Base-by-base conservation (phyloP, 2,888 invertebrate genomes). In the Nysson spinosus region DNA sequence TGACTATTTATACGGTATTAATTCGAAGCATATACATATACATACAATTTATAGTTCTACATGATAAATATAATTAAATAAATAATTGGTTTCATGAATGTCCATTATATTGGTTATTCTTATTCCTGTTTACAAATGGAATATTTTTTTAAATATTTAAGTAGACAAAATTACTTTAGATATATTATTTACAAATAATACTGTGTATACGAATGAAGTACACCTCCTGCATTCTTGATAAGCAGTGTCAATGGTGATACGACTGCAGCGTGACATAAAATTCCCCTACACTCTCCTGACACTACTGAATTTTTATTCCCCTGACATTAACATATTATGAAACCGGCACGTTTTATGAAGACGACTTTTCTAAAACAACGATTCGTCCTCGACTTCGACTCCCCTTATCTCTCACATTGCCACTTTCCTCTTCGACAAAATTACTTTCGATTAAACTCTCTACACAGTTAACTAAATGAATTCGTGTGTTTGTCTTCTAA, bases 271-370 rank as follows among this genome's bases (percentile, higher is more conserved):
- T 24, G 46, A 26, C 35, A 47, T 64, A 64, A 67, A 67, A 60
- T 60, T 58, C 60, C 34, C 35, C 49, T 39, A 50, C 19, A 63
- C 50, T 63, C 42, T 65, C 47, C 42, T 22, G 44, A 43, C 28
- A 46, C 49, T 51, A 63, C 58, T 58, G 66, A 66, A 71, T 69
- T 69, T 67, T 71, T 71, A 62, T 60, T 46, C 51, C 35, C 28
- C 34, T 32, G 22, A 37, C 37, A 71, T 71, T 69, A 71, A 69
- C 71, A 71, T 71, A 67, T 71, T 71, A 71, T 71, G 69, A 71
- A 47, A 51, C 52, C 47, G 47, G 51, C 54, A 46, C 50, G 61
- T 61, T 69, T 69, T 58, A 66, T 55, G 57, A 66, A 42, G 57
- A 61, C 47, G 22, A 60, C 43, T 50, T 58, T 49, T 58, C 46